Evolutionary conservation across 1,140 invertebrate species (phyloP), one percentile per base, ranked within the genome.

Genomic region (Medauroidea extradentata): DNA sequence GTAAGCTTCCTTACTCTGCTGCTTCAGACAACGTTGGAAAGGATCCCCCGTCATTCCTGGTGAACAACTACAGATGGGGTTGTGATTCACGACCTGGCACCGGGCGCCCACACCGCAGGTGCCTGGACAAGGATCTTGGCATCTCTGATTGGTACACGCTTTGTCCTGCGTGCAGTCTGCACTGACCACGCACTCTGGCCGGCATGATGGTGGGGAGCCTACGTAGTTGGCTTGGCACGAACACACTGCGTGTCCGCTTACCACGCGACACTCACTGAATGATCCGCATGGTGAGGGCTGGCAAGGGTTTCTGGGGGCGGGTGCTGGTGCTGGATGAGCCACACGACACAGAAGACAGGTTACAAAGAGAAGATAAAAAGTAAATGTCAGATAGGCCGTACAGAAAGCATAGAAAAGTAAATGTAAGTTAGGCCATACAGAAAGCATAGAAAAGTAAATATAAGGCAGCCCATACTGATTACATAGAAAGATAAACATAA

Each of bases 71-170:
- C 88, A 90, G 44, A 83, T 83, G 0, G 87, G 82, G 38, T 85
- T 83, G 65, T 90, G 88, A 73, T 85, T 88, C 38, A 85, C 76
- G 3, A 88, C 85, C 64, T 80, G 79, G 67, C 89, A 91, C 52
- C 81, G 72, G 9, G 87, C 83, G 68, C 88, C 85, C 2, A 78
- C 64, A 24, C 86, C 87, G 71, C 88, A 90, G 25, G 85, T 82
- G 44, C 83, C 85, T 11, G 79, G 75, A 68, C 85, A 87, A 34
- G 85, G 84, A 67, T 87, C 80, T n/a, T 59, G 62, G 50, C 73
- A 75, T 23, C 69, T 86, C 63, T 83, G 79, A 68, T 86, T 87
- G 18, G 85, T 79, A 69, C 87, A 89, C 21, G 85, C 85, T 64
- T 80, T 71, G 59, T 83, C 79, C 57, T 79, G 79, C 1, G 81